Percentiles rank a stretch among this genome's conserved stretches.
These are phyloP conservation scores for Microcebus murinus DNA, from an alignment of 2,113 vertebrate species.

Conservation along the genomic window DNA sequence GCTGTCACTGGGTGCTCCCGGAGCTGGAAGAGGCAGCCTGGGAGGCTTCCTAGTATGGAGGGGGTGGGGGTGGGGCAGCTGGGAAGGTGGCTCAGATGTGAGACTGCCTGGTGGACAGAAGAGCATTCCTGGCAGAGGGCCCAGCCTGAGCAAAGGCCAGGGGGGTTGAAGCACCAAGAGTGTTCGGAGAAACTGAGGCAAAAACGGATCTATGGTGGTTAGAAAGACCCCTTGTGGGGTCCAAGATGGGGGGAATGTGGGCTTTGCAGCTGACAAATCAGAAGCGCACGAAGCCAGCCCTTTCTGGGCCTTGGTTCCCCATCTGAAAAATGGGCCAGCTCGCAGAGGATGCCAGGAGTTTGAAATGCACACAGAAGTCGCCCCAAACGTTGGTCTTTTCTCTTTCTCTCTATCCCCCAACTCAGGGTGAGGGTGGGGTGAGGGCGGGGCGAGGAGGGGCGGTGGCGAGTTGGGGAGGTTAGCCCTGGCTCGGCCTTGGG, in stretches of 20 bases:
- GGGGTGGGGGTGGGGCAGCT: rapidly evolving
- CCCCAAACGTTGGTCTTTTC: background rate
- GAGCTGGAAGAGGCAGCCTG: background rate
- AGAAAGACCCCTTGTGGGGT: background rate
- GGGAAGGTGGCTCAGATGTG: background rate
- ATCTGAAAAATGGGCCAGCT: background rate
- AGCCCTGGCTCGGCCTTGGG: background rate
- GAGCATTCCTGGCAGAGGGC: background rate
- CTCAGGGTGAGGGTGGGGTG: background rate
- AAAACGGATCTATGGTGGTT: rapidly evolving
- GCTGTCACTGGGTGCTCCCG: background rate
- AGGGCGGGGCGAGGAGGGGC: too few species aligned
- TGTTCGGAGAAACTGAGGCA: background rate
- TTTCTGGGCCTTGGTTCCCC: background rate
- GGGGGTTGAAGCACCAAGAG: too few species aligned
- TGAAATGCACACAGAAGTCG: background rate
- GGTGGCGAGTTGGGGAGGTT: too few species aligned
- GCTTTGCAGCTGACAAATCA: background rate
- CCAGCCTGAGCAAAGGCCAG: background rate
- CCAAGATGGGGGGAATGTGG: rapidly evolving
- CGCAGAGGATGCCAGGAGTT: background rate
- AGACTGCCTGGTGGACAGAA: background rate
- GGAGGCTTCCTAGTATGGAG: background rate
- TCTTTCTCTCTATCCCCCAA: too few species aligned
- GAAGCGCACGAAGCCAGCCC: background rate